Base-by-base conservation (phyloP, 2,797 vertebrate species). In the Thalassophryne amazonica region DNA sequence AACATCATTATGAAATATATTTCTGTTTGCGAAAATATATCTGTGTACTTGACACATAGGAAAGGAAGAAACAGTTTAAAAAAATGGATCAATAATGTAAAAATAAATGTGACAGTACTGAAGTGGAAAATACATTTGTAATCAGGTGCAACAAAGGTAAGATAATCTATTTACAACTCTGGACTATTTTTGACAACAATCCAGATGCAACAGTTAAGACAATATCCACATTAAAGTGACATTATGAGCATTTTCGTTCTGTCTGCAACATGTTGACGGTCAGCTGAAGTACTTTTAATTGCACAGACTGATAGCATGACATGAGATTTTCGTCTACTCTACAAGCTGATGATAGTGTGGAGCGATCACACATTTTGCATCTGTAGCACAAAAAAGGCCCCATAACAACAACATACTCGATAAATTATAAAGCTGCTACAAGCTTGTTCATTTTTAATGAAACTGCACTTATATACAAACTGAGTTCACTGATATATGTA, bases 11-110 rank as follows among this genome's bases (percentile, higher is more conserved):
- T 75, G 82, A 89, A 91, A 91, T 90, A 91, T 90, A 90, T 69
- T 85, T 87, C 82, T 86, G 83, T 90, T 89, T 90, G 88, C 79
- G 85, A 92, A 92, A 92, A 90, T 91, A 91, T 88, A 90, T 89
- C 82, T 90, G 88, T 91, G 91, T 87, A 90, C 80, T 86, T 74
- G 85, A 88, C 78, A 62, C 65, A 85, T 56, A 69, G 47, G 63
- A 41, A 73, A 69, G 60, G 24, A 82, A 68, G 42, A 38, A 38
- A 64, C 61, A 58, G 45, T 19, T 46, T 48, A 59, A 53, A 63
- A 59, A 54, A 58, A 57, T 18, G 30, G 12, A 66, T 77, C 47
- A 54, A 51, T 36, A 72, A 69, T 6, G 55, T 60, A 42, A 50
- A 79, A 69, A 31, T 37, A 71, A 76, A 79, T 60, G 48, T 23